Evolutionary conservation across 2,113 vertebrate species (phyloP).

Genomic region (Abramis brama): DNA sequence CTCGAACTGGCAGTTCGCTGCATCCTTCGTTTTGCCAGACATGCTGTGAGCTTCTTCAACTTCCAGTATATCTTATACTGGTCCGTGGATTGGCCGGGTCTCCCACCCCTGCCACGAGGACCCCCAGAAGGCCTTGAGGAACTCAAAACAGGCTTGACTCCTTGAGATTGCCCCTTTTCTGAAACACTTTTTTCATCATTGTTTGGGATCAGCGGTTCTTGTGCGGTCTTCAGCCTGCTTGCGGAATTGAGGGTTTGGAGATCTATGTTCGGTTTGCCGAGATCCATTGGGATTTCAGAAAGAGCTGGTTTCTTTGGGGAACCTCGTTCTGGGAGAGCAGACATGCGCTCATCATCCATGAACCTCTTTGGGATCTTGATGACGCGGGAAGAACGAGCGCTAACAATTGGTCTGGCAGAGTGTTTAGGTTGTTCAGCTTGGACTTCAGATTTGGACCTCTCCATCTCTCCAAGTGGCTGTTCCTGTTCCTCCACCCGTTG

Average conservation of each 20-base stretch:
- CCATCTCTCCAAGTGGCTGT: slow-evolving; percentile 54
- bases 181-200: background rate
- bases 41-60: slow-evolving; percentile 77
- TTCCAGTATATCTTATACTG: slow-evolving; percentile 86
- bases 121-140: background rate
- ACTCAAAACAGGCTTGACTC: background rate
- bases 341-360: slow-evolving; percentile 80
- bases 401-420: slow-evolving; percentile 71
- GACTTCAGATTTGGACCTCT: background rate
- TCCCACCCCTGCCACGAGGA: slow-evolving; percentile 52
- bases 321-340: slow-evolving; percentile 62
- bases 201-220: background rate
- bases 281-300: slow-evolving; percentile 2
- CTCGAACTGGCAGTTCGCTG: slow-evolving; percentile 50
- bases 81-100: slow-evolving; percentile 74
- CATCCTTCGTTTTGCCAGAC: slow-evolving; percentile 68
- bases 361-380: slow-evolving; percentile 89
- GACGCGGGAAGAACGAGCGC: slow-evolving; percentile 83
- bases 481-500: slow-evolving; percentile 53
- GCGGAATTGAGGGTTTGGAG: background rate
- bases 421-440: slow-evolving; percentile 47
- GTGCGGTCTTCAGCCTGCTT: slow-evolving; percentile 9
- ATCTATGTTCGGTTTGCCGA: background rate
- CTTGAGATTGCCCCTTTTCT: slow-evolving; percentile 6
- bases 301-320: slow-evolving; percentile 59